phyloP scores from a whole-genome alignment of 2,888 invertebrate species.

The Tenodera sinensis region DNA sequence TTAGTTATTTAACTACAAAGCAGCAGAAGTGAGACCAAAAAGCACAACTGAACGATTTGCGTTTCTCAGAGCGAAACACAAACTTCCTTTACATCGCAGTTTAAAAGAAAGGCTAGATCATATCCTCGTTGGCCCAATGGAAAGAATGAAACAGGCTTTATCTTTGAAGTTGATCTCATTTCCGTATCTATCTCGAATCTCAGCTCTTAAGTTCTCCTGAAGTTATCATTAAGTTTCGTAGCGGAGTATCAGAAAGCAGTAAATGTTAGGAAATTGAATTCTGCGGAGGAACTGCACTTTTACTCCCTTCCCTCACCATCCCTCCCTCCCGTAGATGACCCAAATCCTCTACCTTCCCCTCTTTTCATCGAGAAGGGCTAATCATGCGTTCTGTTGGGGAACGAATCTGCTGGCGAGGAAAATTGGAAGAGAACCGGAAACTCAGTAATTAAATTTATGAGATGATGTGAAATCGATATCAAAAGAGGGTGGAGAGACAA shows the following conservation, averaged over 20 bases:
- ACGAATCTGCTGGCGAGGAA: conserved; percentile 12
- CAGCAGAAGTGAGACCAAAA: no score
- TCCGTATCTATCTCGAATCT: background rate
- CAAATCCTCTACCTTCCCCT: background rate
- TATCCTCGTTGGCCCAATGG: background rate
- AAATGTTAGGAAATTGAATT: background rate
- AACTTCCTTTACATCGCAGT: background rate
- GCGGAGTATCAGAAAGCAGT: background rate
- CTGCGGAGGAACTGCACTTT: background rate
- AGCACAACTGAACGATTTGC: no score
- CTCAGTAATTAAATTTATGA: conserved; percentile 28
- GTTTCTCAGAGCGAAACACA: no score
- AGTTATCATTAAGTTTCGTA: background rate
- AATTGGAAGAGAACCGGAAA: conserved; percentile 13
- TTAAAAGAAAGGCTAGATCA: background rate
- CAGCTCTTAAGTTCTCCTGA: background rate
- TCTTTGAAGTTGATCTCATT: background rate
- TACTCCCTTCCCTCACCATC: background rate
- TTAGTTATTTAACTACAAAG: no score
- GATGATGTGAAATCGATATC: conserved; percentile 29
- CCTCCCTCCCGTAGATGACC: background rate
- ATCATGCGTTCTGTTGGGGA: background rate
- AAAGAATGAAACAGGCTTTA: background rate
- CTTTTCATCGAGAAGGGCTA: background rate
- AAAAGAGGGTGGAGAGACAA: background rate